phyloP scores from a whole-genome alignment of 2,113 vertebrate genomes.

The Zootoca vivipara region DNA sequence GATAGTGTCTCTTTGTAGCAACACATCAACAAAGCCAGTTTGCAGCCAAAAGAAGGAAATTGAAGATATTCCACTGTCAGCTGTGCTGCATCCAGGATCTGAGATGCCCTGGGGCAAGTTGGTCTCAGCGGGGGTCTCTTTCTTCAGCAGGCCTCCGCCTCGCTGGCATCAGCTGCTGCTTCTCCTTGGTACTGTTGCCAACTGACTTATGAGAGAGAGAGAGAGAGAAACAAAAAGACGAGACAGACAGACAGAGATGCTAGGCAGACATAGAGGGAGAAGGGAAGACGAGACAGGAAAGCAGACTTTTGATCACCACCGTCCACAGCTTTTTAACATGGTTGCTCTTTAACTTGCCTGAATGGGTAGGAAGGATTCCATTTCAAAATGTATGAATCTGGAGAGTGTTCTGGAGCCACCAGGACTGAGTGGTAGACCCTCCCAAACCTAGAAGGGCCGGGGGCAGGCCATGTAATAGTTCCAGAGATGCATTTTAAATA shows the following conservation, averaged over 20 bases:
- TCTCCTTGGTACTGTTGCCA: neutral
- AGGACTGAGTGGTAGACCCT: no score
- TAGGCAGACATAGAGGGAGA: neutral
- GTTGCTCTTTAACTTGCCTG: no score
- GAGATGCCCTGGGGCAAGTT: neutral
- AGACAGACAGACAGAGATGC: no score
- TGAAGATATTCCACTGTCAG: neutral
- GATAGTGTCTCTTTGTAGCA: neutral
- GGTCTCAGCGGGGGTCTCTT: neutral
- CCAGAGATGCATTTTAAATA: no score
- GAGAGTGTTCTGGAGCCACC: no score
- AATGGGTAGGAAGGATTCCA: no score
- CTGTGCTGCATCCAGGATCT: neutral
- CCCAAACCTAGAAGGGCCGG: no score
- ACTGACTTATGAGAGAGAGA: neutral
- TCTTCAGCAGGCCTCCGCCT: neutral
- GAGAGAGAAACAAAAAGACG: neutral
- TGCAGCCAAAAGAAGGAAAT: neutral
- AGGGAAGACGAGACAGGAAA: neutral
- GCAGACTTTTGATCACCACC: no score
- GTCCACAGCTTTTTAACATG: no score
- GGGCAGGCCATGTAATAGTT: neutral
- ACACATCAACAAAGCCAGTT: neutral
- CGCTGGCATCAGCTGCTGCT: neutral
- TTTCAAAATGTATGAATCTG: no score